phyloP scores from a whole-genome alignment of 2,113 vertebrate genomes.

The Leptobrachium leishanense region DNA sequence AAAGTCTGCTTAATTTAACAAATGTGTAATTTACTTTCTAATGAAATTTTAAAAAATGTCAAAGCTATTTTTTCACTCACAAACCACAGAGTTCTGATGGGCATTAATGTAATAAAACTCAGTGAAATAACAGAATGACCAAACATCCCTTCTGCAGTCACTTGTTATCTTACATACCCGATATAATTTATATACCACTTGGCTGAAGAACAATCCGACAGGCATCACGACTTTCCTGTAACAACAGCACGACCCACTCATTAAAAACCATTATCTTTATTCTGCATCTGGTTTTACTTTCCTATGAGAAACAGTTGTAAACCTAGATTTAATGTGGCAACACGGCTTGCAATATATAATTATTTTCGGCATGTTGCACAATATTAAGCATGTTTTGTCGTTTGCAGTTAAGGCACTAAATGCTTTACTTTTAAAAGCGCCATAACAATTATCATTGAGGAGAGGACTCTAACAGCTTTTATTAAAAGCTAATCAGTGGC shows the following conservation, averaged over 20 bases:
- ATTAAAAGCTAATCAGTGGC: constrained; percentile 47
- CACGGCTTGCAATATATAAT: not conserved
- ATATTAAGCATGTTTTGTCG: constrained; percentile 32
- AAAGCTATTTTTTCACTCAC: too few relatives aligned
- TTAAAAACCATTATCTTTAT: not conserved
- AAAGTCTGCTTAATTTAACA: too few relatives aligned
- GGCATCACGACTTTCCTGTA: not conserved
- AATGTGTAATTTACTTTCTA: too few relatives aligned
- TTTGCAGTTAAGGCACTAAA: constrained; percentile 32
- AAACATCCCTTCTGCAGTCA: not conserved
- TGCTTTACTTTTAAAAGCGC: constrained; percentile 37
- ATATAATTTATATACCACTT: not conserved
- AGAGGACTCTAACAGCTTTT: constrained; percentile 38
- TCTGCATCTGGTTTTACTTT: not conserved
- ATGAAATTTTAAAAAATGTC: too few relatives aligned
- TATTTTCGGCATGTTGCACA: constrained; percentile 6
- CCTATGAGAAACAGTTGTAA: not conserved
- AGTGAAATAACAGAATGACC: not conserved
- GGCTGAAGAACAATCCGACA: not conserved
- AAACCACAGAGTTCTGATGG: too few relatives aligned
- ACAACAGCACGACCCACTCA: not conserved
- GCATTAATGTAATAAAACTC: too few relatives aligned
- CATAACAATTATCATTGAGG: constrained; percentile 47
- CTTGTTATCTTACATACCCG: not conserved
- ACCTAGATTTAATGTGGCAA: not conserved